Conservation (phyloP, 2,113 vertebrate species). For the Lamprologus sp. region DNA sequence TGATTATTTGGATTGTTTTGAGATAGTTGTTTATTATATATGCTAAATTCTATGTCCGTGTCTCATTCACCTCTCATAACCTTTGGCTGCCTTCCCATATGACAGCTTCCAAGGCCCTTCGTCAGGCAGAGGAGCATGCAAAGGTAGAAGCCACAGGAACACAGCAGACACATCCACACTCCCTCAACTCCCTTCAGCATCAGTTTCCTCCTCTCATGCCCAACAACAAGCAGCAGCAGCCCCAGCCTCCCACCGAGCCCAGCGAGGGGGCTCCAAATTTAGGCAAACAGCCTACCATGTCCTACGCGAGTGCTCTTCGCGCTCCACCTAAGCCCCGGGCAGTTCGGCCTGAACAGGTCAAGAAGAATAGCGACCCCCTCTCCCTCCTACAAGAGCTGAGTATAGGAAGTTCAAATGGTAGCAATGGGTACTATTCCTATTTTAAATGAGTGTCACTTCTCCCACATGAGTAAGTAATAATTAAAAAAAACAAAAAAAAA, state of each 20-base stretch:
- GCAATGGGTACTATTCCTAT: constrained; percentile 99
- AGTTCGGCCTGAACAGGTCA: constrained; percentile 86
- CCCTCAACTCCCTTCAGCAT: constrained; percentile 85
- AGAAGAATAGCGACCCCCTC: constrained; percentile 96
- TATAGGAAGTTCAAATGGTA: constrained; percentile 96
- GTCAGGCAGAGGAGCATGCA: constrained; percentile 81
- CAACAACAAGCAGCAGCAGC: constrained; percentile 64
- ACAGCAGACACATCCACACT: constrained; percentile 77
- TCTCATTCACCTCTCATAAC: neutral
- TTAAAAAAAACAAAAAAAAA: neutral
- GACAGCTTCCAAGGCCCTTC: constrained; percentile 82
- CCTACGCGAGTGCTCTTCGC: constrained; percentile 93
- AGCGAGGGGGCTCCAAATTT: constrained; percentile 61
- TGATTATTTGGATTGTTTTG: neutral
- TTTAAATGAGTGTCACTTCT: constrained; percentile 84
- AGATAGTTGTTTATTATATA: neutral
- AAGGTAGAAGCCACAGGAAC: constrained; percentile 72
- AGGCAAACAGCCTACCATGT: constrained; percentile 91
- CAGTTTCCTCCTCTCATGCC: constrained; percentile 97
- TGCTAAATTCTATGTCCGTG: neutral
- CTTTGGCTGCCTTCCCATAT: neutral
- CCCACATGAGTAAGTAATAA: constrained; percentile 30
- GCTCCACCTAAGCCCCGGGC: constrained; percentile 93
- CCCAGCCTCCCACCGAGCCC: constrained; percentile 77
- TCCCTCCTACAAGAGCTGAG: constrained; percentile 98